Percentiles rank a stretch among this genome's conserved stretches.
phyloP scores from a whole-genome alignment of 2,113 vertebrate genomes.

The Tiliqua scincoides region DNA sequence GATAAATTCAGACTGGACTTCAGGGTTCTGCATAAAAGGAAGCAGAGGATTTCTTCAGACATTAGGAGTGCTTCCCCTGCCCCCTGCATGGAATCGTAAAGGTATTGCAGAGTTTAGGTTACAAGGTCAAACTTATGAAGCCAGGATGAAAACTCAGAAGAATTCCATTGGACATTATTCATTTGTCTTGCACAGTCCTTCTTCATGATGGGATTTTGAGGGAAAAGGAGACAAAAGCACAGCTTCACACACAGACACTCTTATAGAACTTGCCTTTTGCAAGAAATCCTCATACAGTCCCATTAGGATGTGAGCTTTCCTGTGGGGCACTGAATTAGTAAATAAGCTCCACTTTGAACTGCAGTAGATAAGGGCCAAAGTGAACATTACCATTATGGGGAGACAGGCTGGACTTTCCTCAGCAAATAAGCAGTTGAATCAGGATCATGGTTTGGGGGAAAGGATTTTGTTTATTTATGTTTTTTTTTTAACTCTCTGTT shows the following conservation, averaged over 20 bases:
- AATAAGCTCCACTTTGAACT: not conserved
- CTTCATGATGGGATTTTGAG: not conserved
- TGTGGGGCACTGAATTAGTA: too few relatives aligned
- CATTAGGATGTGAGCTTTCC: too few relatives aligned
- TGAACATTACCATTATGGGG: too few relatives aligned
- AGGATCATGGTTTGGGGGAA: not conserved
- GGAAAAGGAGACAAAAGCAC: not conserved
- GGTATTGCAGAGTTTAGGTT: too few relatives aligned
- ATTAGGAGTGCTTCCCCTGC: not conserved
- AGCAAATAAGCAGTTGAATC: not conserved
- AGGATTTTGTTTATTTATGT: not conserved
- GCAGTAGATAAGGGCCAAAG: not conserved
- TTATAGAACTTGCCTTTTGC: not conserved
- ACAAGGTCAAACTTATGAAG: not conserved
- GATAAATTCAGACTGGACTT: constrained; percentile 54
- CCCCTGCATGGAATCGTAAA: too few relatives aligned
- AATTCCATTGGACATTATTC: not conserved
- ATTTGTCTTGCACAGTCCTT: too few relatives aligned
- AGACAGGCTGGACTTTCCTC: too few relatives aligned
- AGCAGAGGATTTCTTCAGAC: not conserved
- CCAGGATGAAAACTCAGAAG: not conserved
- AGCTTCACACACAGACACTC: too few relatives aligned
- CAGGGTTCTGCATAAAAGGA: constrained; percentile 56
- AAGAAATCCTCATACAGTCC: not conserved
- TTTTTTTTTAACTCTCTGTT: not conserved